Conservation (phyloP, 2,888 invertebrate genomes). For the Zygaena filipendulae region DNA sequence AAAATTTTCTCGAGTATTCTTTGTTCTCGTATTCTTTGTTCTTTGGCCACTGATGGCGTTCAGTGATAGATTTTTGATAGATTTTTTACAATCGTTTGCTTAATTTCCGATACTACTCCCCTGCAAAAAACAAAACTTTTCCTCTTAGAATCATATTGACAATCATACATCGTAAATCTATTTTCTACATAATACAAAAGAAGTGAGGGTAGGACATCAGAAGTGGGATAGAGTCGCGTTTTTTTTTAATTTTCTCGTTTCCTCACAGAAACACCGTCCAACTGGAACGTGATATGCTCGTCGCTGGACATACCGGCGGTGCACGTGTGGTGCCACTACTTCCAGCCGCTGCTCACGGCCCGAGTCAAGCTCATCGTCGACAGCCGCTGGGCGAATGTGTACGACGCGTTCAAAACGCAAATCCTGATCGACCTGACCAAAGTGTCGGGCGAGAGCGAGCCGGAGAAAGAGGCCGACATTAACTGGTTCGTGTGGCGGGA, state of each 20-base stretch:
- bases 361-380: constrained; percentile 73
- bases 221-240: too few species aligned
- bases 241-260: constrained; percentile 3
- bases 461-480: constrained; percentile 71
- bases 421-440: constrained; percentile 46
- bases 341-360: constrained; percentile 77
- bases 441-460: constrained; percentile 46
- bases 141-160: too few species aligned
- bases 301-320: constrained; percentile 64
- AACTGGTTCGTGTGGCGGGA: constrained; percentile 82
- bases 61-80: too few species aligned
- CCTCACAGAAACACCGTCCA: constrained; percentile 64
- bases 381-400: constrained; percentile 45
- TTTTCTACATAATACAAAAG: too few species aligned
- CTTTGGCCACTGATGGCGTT: too few species aligned
- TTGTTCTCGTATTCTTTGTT: too few species aligned
- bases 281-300: constrained; percentile 73
- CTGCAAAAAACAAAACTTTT: too few species aligned
- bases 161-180: too few species aligned
- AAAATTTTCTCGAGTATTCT: too few species aligned
- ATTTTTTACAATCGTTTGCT: too few species aligned
- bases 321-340: constrained; percentile 79
- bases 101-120: too few species aligned
- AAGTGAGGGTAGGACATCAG: too few species aligned
- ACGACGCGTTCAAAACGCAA: constrained; percentile 44